These are phyloP conservation scores for Gnathonemus longibarbis DNA, from an alignment of 2,113 vertebrate genomes.

Conservation along the genomic window DNA sequence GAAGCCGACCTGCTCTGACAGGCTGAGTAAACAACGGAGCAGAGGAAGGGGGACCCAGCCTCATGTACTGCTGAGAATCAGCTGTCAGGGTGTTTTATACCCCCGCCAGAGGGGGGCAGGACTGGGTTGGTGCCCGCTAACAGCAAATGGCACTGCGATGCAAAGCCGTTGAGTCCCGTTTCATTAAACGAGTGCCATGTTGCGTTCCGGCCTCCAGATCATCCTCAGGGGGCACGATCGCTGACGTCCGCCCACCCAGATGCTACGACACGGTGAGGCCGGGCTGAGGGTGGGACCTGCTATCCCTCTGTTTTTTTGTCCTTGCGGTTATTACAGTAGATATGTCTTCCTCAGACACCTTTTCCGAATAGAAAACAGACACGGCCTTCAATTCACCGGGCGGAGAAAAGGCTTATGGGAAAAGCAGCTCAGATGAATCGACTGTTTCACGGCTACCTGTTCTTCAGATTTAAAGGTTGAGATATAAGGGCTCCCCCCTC, in stretches of 20 bases:
- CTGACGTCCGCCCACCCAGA: not conserved
- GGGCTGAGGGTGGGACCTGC: not conserved
- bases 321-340: not conserved
- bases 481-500: not conserved
- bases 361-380: not conserved
- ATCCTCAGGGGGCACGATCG: not conserved
- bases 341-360: not conserved
- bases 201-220: not conserved
- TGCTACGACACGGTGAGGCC: not conserved
- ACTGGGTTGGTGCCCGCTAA: not conserved
- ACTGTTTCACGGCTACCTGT: not conserved
- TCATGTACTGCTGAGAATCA: not conserved
- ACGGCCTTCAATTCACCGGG: not conserved
- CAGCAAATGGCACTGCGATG: not conserved
- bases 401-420: not conserved
- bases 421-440: not conserved
- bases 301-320: not conserved
- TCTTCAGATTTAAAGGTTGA: not conserved
- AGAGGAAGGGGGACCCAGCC: not conserved
- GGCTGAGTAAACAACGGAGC: conserved; percentile 35
- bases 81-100: not conserved
- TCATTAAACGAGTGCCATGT: not conserved
- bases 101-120: not conserved
- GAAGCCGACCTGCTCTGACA: conserved; percentile 38
- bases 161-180: not conserved